Base-by-base conservation (phyloP, 2,888 invertebrate genomes). In the Thelaira solivaga region DNA sequence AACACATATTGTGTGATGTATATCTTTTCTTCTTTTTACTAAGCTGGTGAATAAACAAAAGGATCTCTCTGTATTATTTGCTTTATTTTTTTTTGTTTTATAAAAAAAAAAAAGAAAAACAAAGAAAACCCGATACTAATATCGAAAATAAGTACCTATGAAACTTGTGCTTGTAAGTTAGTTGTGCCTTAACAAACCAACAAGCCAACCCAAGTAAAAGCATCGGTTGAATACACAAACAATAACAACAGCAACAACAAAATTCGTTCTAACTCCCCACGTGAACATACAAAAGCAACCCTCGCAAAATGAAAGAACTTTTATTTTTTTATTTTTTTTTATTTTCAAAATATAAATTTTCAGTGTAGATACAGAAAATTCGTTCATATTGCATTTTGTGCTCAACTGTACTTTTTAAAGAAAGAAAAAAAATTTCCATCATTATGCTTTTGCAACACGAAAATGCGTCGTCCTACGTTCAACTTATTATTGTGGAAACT, bases 361-460 rank as follows among this genome's bases (percentile, higher is more conserved):
- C 72, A 57, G 72, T 57, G 41, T 64, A 41, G 22, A 45, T 55
- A 65, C 72, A 57, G 55, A 73, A 73, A 71, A 71, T 61, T 49
- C 16, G 20, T 20, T 13, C 55, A 16, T 24, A 26, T 16, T 29
- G 29, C 11, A 34, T 74, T 71, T 78, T 74, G 78, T 24, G 26
- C 59, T 45, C 51, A 78, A 78, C 78, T 78, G 78, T 78, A 78
- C 78, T 36, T 47, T 8, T 4, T 26, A 26, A 5, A 26, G n/a
- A 13, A 13, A 39, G 20, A 34, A 34, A 8, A 36, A 53, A 36
- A 59, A 74, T 74, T 78, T 74, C 18, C 77, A 78, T 71, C 65
- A 78, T 78, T 74, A 74, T 74, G 74, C 74, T 74, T 74, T 73
- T 36, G 68, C 29, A 59, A 57, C 18, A 67, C 67, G 61, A 74